Evolutionary conservation across 2,888 invertebrate genomes (phyloP).

Genomic region (Azorinus chamasolen): DNA sequence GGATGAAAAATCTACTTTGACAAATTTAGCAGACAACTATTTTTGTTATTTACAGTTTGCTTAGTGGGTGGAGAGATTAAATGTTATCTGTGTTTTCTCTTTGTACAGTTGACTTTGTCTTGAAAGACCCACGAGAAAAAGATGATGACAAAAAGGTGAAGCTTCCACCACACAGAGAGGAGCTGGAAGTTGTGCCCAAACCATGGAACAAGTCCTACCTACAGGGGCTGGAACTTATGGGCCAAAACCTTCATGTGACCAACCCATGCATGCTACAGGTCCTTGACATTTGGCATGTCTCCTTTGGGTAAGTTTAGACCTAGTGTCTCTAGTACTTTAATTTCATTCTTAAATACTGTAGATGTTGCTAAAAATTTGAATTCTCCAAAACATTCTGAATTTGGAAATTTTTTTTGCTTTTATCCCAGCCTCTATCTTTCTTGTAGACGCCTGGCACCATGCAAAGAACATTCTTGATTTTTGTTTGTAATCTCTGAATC

Average conservation of each 20-base stretch:
- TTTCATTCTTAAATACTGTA: too few relatives aligned
- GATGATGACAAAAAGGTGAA: slow-evolving; percentile 82
- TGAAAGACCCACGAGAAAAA: slow-evolving; percentile 91
- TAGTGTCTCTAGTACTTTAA: neutral
- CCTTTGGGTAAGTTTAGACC: slow-evolving; percentile 89
- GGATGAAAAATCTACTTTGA: too few relatives aligned
- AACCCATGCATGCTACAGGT: slow-evolving; percentile 94
- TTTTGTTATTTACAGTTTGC: too few relatives aligned
- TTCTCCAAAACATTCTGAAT: too few relatives aligned
- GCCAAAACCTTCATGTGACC: slow-evolving; percentile 90
- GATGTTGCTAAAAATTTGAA: too few relatives aligned
- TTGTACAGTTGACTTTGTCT: slow-evolving; percentile 93
- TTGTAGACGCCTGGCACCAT: too few relatives aligned
- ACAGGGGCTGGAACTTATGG: slow-evolving; percentile 87
- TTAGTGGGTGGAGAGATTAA: too few relatives aligned
- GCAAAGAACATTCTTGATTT: too few relatives aligned
- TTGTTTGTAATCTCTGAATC: too few relatives aligned
- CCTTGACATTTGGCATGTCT: slow-evolving; percentile 92
- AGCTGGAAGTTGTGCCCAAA: slow-evolving; percentile 89
- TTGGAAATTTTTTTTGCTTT: too few relatives aligned
- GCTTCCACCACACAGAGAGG: slow-evolving; percentile 87
- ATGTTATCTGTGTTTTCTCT: slow-evolving; percentile 17
- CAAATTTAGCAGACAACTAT: too few relatives aligned
- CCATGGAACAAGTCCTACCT: slow-evolving; percentile 90
- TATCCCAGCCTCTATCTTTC: too few relatives aligned